A percentile compares a stretch with the other conserved stretches of the same genome.
Evolutionary conservation across 2,113 vertebrate genomes (phyloP).

Genomic region (Sinocyclocheilus anshuiensis): DNA sequence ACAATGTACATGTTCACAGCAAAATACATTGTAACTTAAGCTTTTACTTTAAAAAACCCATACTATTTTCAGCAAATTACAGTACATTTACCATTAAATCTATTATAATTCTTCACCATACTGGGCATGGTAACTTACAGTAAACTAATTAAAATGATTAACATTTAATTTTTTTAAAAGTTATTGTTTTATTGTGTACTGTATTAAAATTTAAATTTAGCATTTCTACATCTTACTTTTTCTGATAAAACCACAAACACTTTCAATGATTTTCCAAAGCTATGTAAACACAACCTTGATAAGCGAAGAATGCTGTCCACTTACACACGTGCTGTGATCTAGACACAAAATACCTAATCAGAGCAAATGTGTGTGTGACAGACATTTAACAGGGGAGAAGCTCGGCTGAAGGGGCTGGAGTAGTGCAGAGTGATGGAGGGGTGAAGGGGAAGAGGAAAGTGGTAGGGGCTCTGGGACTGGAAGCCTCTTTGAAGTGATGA

Average conservation of each 20-base stretch:
- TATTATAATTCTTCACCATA: neutral
- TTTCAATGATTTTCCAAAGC: neutral
- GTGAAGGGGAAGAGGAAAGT: neutral
- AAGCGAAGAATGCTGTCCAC: neutral
- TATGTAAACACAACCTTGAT: neutral
- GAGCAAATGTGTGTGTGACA: neutral
- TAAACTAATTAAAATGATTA: neutral
- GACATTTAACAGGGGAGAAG: neutral
- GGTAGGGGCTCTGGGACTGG: constrained; percentile 25
- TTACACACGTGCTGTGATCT: constrained; percentile 15
- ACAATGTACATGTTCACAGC: neutral
- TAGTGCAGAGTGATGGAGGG: constrained; percentile 2
- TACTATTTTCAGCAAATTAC: neutral
- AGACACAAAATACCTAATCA: neutral
- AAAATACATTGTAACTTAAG: neutral
- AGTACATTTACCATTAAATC: neutral
- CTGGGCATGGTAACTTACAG: neutral
- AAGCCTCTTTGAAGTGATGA: constrained; percentile 52
- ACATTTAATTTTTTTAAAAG: neutral
- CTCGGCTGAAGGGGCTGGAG: neutral
- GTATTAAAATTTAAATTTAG: no score
- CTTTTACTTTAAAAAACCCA: neutral
- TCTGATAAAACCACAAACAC: neutral
- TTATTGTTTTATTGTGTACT: neutral
- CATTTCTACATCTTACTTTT: neutral